phyloP scores from a whole-genome alignment of 2,797 vertebrate species.

The Eptatretus atami region DNA sequence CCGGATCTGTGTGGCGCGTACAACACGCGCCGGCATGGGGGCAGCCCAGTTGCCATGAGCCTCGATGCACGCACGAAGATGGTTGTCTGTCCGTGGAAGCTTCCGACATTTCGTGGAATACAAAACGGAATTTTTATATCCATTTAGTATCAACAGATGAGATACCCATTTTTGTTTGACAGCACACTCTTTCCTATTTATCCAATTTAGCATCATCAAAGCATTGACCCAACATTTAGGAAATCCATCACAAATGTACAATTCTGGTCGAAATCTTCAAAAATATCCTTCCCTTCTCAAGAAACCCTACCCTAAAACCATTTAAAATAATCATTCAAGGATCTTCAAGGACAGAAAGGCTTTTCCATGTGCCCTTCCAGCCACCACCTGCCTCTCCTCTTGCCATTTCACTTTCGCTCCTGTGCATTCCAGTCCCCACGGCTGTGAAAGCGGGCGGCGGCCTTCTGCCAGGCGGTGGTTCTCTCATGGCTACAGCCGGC shows the following conservation, averaged over 20 bases:
- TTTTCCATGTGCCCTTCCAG: not conserved
- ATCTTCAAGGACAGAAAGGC: not conserved
- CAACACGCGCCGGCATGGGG: conserved; percentile 74
- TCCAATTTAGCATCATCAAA: no score
- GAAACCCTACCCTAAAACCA: not conserved
- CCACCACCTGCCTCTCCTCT: not conserved
- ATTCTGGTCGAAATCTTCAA: no score
- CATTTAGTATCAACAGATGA: no score
- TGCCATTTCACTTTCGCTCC: not conserved
- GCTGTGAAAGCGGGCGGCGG: conserved; percentile 78
- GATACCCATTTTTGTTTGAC: no score
- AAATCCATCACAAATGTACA: no score
- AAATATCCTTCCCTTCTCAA: no score
- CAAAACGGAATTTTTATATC: no score
- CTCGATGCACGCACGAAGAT: conserved; percentile 83
- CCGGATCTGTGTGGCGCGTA: conserved; percentile 93
- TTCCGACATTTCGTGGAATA: no score
- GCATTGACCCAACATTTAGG: no score
- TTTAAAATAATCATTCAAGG: conserved; percentile 5
- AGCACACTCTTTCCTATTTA: no score
- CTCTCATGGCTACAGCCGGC: conserved; percentile 86
- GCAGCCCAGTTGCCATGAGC: conserved; percentile 73
- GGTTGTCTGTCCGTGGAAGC: conserved; percentile 17
- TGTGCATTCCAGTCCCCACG: conserved; percentile 51
- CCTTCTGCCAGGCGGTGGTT: conserved; percentile 52